These are phyloP conservation scores for Caenorhabditis zanzibari DNA, from an alignment of 2,888 invertebrate genomes.

Conservation along the genomic window DNA sequence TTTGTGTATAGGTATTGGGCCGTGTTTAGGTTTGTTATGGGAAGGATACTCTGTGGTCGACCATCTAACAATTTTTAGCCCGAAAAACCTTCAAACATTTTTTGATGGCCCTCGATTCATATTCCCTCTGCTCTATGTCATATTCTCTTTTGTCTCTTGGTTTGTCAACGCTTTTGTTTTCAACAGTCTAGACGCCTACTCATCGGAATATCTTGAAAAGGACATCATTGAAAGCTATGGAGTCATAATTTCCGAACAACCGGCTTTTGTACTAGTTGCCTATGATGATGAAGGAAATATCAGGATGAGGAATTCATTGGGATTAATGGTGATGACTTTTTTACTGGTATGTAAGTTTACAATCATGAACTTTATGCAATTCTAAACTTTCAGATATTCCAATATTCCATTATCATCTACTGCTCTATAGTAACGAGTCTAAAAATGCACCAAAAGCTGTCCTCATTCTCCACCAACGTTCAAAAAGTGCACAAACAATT, in stretches of 20 bases:
- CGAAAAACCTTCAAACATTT: neutral
- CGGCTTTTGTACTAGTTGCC: neutral
- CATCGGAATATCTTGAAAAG: neutral
- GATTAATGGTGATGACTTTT: neutral
- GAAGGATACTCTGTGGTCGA: neutral
- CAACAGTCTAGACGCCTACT: neutral
- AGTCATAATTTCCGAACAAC: neutral
- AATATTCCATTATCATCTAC: conserved; percentile 8
- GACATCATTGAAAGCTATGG: conserved; percentile 3
- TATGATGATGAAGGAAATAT: neutral
- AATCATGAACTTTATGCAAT: too few relatives aligned
- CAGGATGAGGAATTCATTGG: neutral
- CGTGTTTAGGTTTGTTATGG: neutral
- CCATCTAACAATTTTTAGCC: neutral
- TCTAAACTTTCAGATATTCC: neutral
- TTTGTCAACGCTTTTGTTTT: neutral
- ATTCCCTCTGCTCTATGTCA: neutral
- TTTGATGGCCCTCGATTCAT: conserved; percentile 10
- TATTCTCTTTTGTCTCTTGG: neutral
- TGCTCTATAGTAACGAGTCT: neutral
- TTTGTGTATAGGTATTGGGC: conserved; percentile 15
- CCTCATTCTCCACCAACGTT: neutral
- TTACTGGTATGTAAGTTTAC: neutral
- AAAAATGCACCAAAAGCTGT: neutral
- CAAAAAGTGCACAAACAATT: conserved; percentile 7